Evolutionary conservation across 2,113 vertebrate species (phyloP).

Genomic region (Nipponia nippon): DNA sequence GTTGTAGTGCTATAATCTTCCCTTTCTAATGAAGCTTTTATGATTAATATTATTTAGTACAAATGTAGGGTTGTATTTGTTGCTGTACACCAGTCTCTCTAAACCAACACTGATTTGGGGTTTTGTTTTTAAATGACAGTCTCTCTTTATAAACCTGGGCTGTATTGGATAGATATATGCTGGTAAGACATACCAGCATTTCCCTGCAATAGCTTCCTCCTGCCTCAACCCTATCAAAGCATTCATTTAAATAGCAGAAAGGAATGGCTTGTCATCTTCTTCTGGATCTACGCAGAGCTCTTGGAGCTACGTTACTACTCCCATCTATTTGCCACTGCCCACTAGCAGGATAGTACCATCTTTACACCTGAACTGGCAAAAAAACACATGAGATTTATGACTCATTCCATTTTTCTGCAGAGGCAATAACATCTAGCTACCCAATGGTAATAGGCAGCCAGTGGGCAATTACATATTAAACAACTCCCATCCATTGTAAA

Average conservation of each 20-base stretch:
- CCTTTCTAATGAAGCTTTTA: not conserved
- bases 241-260: not conserved
- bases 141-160: not conserved
- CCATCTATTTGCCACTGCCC: not conserved
- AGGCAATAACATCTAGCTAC: not conserved
- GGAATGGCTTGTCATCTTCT: not conserved
- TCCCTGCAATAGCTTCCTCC: not conserved
- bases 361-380: not conserved
- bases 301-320: not conserved
- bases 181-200: not conserved
- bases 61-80: not conserved
- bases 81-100: not conserved
- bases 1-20: not conserved
- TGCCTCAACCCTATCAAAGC: not conserved
- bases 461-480: not conserved
- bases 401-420: not conserved
- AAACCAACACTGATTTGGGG: not conserved
- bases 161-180: not conserved
- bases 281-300: not conserved
- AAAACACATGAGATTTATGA: not conserved
- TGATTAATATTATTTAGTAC: not conserved
- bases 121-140: not conserved
- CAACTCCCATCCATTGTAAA: not conserved
- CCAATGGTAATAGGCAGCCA: not conserved
- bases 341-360: not conserved